These are phyloP conservation scores for Odontomyia ornata DNA, from an alignment of 2,888 invertebrate genomes.

Conservation along the genomic window DNA sequence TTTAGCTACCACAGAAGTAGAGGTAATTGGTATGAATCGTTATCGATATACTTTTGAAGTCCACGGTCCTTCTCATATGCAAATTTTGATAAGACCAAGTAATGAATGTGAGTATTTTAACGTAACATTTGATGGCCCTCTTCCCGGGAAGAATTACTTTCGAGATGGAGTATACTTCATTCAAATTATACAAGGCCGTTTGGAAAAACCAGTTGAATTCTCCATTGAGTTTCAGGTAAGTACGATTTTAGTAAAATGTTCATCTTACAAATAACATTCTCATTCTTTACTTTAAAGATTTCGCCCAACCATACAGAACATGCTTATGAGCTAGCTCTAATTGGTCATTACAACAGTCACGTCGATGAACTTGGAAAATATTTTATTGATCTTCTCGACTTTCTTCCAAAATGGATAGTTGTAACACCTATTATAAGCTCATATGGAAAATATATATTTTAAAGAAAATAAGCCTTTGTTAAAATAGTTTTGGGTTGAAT, in stretches of 20 bases:
- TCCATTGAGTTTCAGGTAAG: not conserved
- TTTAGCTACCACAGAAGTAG: conserved; percentile 45
- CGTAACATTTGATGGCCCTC: conserved; percentile 59
- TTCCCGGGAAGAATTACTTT: conserved; percentile 9
- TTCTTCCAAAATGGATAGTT: conserved; percentile 68
- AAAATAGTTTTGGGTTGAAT: not conserved
- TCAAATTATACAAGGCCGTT: conserved; percentile 60
- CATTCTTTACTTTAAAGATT: not conserved
- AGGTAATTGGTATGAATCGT: conserved; percentile 52
- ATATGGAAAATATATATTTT: conserved; percentile 59
- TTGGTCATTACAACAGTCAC: conserved; percentile 65
- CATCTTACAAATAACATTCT: not conserved
- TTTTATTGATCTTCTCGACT: conserved; percentile 62
- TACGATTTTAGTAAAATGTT: not conserved
- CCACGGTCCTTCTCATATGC: conserved; percentile 62
- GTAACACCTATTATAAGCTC: conserved; percentile 66
- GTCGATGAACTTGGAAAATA: conserved; percentile 63
- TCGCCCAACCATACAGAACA: conserved; percentile 51
- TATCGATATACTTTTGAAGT: conserved; percentile 57
- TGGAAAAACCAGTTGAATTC: not conserved
- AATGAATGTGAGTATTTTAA: conserved; percentile 53
- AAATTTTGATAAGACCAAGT: conserved; percentile 57
- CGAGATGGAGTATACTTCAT: conserved; percentile 58
- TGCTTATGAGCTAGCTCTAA: conserved; percentile 62
- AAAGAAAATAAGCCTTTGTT: not conserved